Percentiles rank a stretch among this genome's conserved stretches.
phyloP scores from a whole-genome alignment of 2,113 vertebrate genomes.

The Tyrannus savana region DNA sequence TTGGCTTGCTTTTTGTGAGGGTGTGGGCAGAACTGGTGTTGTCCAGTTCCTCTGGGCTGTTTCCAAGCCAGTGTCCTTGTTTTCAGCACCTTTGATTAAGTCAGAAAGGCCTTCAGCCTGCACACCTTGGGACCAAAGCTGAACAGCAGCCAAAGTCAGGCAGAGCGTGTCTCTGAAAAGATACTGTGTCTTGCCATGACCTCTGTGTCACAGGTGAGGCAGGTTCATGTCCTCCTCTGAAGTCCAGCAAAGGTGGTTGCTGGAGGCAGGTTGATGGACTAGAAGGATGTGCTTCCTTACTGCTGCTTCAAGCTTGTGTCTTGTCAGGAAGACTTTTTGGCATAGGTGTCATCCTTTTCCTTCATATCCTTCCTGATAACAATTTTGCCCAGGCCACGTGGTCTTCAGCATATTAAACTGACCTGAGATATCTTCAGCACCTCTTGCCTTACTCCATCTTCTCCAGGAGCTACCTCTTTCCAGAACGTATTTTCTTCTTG shows the following conservation, averaged over 20 bases:
- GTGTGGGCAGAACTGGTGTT: background rate
- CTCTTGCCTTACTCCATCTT: background rate
- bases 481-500: background rate
- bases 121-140: background rate
- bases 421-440: background rate
- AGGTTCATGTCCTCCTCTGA: background rate
- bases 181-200: background rate
- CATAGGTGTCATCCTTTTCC: background rate
- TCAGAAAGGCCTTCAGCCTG: background rate
- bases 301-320: background rate
- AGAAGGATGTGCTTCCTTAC: background rate
- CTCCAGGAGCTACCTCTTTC: background rate
- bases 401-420: background rate
- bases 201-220: background rate
- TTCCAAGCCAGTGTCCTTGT: background rate
- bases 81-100: background rate
- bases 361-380: background rate
- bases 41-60: background rate
- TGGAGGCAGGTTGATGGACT: background rate
- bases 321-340: background rate
- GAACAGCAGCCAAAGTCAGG: background rate
- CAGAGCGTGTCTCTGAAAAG: background rate
- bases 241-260: background rate
- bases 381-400: background rate
- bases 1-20: background rate